Conservation (phyloP, 2,113 vertebrate genomes). For the chimpanzee (Pan troglodytes) region NHGRI_mPanTro3-v2.1_pri NC_072410.2:19378001-19378500, state of each 20-base stretch:
- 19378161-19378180: neutral
- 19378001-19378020: neutral
- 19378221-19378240: neutral
- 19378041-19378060: neutral
- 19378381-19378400: too few species aligned
- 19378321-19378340: too few species aligned
- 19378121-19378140: neutral
- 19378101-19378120: neutral
- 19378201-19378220: neutral
- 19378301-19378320: too few species aligned
- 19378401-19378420: too few species aligned
- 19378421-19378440: too few species aligned
- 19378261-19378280: too few species aligned
- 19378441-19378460: too few species aligned
- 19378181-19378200: neutral
- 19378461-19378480: too few species aligned
- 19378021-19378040: neutral
- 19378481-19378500: too few species aligned
- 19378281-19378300: too few species aligned
- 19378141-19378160: neutral
- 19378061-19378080: neutral
- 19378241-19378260: neutral
- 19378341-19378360: too few species aligned
- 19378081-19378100: neutral
- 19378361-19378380: too few species aligned